Percentiles rank a stretch among this genome's conserved stretches.
Evolutionary conservation across 2,888 invertebrate genomes (phyloP).

Genomic region (Peribatodes rhomboidaria): DNA sequence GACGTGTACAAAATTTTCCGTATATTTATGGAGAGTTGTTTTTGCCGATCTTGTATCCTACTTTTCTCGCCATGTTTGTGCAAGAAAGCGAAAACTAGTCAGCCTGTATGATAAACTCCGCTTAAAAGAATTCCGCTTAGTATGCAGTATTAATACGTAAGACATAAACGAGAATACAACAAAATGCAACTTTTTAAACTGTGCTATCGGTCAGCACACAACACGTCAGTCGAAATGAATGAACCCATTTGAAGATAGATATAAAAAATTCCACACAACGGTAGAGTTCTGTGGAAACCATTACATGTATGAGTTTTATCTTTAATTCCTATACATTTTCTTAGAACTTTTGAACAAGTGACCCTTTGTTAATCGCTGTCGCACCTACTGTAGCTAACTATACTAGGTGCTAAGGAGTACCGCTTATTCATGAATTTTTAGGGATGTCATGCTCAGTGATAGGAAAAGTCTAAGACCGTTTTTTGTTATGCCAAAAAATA

Average conservation of each 20-base stretch:
- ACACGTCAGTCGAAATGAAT: not conserved
- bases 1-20: not conserved
- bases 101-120: too few relatives aligned
- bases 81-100: not conserved
- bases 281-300: too few relatives aligned
- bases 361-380: too few relatives aligned
- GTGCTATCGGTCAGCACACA: not conserved
- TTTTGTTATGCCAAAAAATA: too few relatives aligned
- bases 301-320: too few relatives aligned
- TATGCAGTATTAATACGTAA: not conserved
- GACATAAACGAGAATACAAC: not conserved
- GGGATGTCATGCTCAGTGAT: too few relatives aligned
- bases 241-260: not conserved
- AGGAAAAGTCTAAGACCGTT: too few relatives aligned
- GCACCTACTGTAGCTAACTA: too few relatives aligned
- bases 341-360: not conserved
- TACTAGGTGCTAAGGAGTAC: too few relatives aligned
- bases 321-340: too few relatives aligned
- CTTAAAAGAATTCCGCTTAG: not conserved
- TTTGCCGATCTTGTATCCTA: not conserved
- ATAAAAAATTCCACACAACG: too few relatives aligned
- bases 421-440: too few relatives aligned
- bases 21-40: not conserved
- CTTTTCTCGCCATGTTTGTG: constrained; percentile 4
- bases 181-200: not conserved